Evolutionary conservation across 2,888 invertebrate species (phyloP).

Genomic region (Arge pagana): DNA sequence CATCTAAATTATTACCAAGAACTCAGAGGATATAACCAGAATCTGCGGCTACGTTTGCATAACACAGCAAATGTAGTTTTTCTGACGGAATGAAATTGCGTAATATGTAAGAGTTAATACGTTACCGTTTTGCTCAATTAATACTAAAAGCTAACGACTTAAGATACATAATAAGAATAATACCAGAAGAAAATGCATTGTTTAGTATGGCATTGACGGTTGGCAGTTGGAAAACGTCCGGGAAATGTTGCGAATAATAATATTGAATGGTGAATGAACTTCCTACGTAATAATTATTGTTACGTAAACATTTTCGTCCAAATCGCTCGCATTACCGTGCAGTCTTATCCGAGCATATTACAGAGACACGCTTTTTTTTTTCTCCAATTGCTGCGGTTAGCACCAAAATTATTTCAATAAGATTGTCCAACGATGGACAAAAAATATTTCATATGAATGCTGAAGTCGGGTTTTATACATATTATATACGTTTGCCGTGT

Average conservation of each 20-base stretch:
- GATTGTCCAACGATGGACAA: no score
- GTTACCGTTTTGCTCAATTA: background rate
- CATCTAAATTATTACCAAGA: background rate
- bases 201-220: slow-evolving; percentile 48
- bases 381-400: slow-evolving; percentile 43
- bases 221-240: slow-evolving; percentile 44
- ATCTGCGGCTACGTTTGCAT: no score
- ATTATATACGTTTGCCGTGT: no score
- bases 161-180: slow-evolving; percentile 1
- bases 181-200: slow-evolving; percentile 35
- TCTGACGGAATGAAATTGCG: slow-evolving; percentile 14
- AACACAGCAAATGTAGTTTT: slow-evolving; percentile 4
- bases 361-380: slow-evolving; percentile 38
- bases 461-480: no score
- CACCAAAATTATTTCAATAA: no score
- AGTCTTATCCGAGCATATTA: slow-evolving; percentile 51
- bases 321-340: slow-evolving; percentile 43
- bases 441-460: no score
- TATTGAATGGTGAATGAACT: slow-evolving; percentile 18
- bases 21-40: background rate
- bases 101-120: slow-evolving; percentile 3
- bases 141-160: background rate
- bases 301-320: slow-evolving; percentile 29
- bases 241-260: slow-evolving; percentile 10
- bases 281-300: slow-evolving; percentile 8